A percentile compares a stretch with the other conserved stretches of the same genome.
Conservation (phyloP, 2,888 invertebrate species). For the Cataglyphis livida region DNA sequence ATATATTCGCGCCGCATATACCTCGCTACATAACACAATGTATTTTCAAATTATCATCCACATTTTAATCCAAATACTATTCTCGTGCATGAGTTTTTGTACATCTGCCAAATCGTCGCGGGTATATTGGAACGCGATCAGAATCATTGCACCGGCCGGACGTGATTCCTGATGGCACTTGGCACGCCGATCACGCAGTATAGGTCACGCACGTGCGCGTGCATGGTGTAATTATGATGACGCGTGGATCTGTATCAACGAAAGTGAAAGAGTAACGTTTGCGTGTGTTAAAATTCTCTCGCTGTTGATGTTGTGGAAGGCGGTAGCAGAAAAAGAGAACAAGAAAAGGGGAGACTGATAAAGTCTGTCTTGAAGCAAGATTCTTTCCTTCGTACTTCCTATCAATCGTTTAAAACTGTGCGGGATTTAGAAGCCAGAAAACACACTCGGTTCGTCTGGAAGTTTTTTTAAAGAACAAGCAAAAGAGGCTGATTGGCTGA, state of each 20-base stretch:
- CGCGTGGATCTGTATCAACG: constrained; percentile 82
- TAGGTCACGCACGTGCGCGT: constrained; percentile 82
- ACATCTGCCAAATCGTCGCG: neutral
- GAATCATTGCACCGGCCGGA: constrained; percentile 7
- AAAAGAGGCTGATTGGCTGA: constrained; percentile 59
- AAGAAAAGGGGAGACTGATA: constrained; percentile 53
- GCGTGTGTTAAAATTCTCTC: constrained; percentile 80
- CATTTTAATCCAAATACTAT: neutral
- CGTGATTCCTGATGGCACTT: constrained; percentile 31
- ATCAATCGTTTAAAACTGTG: constrained; percentile 67
- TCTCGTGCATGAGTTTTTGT: neutral
- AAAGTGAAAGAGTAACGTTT: constrained; percentile 72
- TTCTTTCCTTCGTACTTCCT: constrained; percentile 23
- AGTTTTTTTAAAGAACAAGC: constrained; percentile 52
- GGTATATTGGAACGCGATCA: constrained; percentile 22
- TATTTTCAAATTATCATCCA: neutral
- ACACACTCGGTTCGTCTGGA: constrained; percentile 39
- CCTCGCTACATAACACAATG: neutral
- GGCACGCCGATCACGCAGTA: constrained; percentile 80
- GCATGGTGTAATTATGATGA: constrained; percentile 82
- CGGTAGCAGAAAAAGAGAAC: constrained; percentile 56
- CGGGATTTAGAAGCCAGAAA: constrained; percentile 70
- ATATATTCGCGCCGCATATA: neutral
- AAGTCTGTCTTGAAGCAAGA: constrained; percentile 61
- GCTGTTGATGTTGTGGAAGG: constrained; percentile 54